Conservation (phyloP, 2,888 invertebrate genomes). For the Standfussiana lucernea region DNA sequence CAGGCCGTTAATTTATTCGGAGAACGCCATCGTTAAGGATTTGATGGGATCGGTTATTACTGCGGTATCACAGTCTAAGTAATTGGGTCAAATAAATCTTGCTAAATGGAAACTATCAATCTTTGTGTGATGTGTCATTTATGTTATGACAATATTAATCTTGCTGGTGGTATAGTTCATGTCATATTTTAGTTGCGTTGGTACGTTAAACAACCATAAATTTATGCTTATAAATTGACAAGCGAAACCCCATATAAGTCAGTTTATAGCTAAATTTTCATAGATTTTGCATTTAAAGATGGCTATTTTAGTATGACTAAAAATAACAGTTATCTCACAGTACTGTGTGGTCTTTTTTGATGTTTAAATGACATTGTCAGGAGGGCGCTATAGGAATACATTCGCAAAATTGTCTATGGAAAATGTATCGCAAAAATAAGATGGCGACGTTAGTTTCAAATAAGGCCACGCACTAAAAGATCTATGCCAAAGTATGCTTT, state of each 20-base stretch:
- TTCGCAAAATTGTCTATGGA: neutral
- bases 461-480: neutral
- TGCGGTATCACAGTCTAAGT: conserved; percentile 50
- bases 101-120: conserved; percentile 51
- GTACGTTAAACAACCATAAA: neutral
- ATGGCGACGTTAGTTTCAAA: neutral
- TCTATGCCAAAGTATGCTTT: neutral
- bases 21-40: conserved; percentile 50
- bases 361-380: neutral
- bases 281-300: conserved; percentile 7
- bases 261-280: neutral
- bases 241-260: neutral
- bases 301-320: neutral
- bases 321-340: neutral
- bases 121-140: conserved; percentile 36
- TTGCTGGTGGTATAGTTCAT: neutral
- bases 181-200: conserved; percentile 7
- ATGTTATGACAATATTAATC: conserved; percentile 32
- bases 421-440: neutral
- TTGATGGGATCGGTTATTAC: conserved; percentile 49
- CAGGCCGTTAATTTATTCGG: conserved; percentile 58
- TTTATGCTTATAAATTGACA: neutral
- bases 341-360: neutral
- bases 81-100: conserved; percentile 63
- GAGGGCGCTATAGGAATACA: neutral